phyloP scores from a whole-genome alignment of 2,888 invertebrate genomes.

The Leptinotarsa juncta region DNA sequence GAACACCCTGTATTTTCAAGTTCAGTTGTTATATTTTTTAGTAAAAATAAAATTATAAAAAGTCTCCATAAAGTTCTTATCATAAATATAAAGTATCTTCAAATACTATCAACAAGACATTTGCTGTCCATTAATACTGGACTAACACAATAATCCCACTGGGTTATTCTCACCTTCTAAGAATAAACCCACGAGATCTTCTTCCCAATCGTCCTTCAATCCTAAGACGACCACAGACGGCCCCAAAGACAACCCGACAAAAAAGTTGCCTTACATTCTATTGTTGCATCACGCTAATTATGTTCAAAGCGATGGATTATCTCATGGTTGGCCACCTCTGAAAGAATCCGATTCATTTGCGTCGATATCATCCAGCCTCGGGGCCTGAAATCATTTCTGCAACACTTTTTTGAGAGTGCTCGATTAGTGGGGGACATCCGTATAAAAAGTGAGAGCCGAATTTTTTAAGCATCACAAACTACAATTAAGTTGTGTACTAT shows the following conservation, averaged over 20 bases:
- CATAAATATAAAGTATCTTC: too few species aligned
- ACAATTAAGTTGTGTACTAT: constrained; percentile 40
- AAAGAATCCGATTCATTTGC: constrained; percentile 7
- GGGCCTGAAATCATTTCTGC: constrained; percentile 44
- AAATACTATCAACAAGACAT: too few species aligned
- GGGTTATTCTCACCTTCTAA: not conserved
- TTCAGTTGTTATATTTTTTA: too few species aligned
- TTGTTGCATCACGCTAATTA: constrained; percentile 2
- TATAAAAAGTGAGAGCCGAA: constrained; percentile 49
- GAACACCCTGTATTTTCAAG: too few species aligned
- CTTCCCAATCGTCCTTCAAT: not conserved
- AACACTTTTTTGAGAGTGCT: constrained; percentile 40
- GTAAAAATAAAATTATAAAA: too few species aligned
- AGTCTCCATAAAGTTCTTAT: too few species aligned
- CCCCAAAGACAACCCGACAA: not conserved
- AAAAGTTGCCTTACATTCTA: constrained; percentile 11
- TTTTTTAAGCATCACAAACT: constrained; percentile 48
- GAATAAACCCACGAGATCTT: not conserved
- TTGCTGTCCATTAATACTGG: too few species aligned
- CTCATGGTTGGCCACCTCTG: constrained; percentile 11
- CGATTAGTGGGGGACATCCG: constrained; percentile 31
- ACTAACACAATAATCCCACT: not conserved
- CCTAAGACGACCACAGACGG: not conserved
- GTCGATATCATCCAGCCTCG: constrained; percentile 36
- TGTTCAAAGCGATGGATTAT: constrained; percentile 18